A percentile compares a stretch with the other conserved stretches of the same genome.
Evolutionary conservation across 2,113 vertebrate species (phyloP).

Genomic region (Regulus satrapa): DNA sequence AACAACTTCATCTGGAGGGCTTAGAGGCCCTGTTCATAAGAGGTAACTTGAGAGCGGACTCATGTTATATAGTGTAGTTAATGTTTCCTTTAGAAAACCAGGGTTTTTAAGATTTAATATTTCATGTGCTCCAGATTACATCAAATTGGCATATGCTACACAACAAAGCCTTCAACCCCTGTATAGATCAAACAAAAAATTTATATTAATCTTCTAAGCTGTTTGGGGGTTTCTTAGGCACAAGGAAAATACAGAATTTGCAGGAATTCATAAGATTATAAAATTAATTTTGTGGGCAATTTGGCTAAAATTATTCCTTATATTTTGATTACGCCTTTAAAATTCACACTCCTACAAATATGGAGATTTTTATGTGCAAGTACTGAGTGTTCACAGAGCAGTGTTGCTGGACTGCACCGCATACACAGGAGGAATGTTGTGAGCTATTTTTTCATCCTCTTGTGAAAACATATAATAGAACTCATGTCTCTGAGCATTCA

Average conservation of each 20-base stretch:
- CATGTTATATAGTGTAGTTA: constrained; percentile 26
- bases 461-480: background rate
- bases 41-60: constrained; percentile 7
- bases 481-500: background rate
- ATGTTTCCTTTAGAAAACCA: constrained; percentile 45
- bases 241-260: background rate
- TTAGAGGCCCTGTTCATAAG: background rate
- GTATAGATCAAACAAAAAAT: constrained; percentile 40
- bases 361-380: background rate
- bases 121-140: constrained; percentile 59
- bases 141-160: constrained; percentile 44
- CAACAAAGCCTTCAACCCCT: constrained; percentile 21
- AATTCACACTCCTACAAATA: constrained; percentile 11
- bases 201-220: constrained; percentile 36
- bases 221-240: background rate
- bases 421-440: background rate
- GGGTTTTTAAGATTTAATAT: constrained; percentile 61
- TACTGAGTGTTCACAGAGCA: background rate
- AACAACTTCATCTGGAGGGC: background rate
- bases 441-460: background rate
- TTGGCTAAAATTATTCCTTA: constrained; percentile 7
- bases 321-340: constrained; percentile 15
- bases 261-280: constrained; percentile 33
- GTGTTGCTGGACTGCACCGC: background rate
- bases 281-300: constrained; percentile 16